Percentiles rank a stretch among this genome's conserved stretches.
Evolutionary conservation across 2,113 vertebrate genomes (phyloP).

Genomic region (Takifugu bimaculatus): DNA sequence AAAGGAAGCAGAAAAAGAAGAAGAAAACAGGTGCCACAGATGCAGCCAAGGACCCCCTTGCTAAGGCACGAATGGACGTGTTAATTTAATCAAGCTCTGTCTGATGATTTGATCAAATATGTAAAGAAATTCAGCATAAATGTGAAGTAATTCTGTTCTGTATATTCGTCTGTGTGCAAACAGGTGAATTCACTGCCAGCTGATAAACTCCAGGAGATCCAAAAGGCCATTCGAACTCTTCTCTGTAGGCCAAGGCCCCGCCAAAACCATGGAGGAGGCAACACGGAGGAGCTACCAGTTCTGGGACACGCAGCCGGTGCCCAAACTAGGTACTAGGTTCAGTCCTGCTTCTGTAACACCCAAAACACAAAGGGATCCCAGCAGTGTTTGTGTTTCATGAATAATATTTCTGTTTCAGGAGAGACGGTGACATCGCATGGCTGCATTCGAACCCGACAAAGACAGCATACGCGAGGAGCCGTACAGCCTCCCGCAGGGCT

Average conservation of each 20-base stretch:
- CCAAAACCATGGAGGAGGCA: constrained; percentile 98
- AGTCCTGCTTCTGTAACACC: background rate
- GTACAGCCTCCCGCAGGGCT: constrained; percentile 92
- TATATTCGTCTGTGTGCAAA: background rate
- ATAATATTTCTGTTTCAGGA: constrained; percentile 57
- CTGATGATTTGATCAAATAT: background rate
- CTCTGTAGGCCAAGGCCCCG: constrained; percentile 94
- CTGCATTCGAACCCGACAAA: constrained; percentile 93
- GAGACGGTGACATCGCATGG: constrained; percentile 96
- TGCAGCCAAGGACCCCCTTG: constrained; percentile 79
- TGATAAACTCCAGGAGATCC: constrained; percentile 98
- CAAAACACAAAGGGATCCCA: background rate
- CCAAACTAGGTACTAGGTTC: constrained; percentile 84
- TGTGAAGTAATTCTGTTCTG: background rate
- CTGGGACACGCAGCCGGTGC: constrained; percentile 98
- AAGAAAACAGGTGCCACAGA: constrained; percentile 87
- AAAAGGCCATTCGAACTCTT: constrained; percentile 98
- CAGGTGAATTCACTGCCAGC: constrained; percentile 94
- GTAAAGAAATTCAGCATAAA: too few species aligned
- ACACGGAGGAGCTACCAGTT: constrained; percentile 98
- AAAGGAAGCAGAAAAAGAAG: constrained; percentile 96
- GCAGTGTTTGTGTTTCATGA: background rate
- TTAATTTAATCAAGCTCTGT: background rate
- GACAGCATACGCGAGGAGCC: constrained; percentile 93
- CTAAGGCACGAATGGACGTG: constrained; percentile 75